These are phyloP conservation scores for Amiota communis DNA, from an alignment of 2,888 invertebrate genomes.

Conservation along the genomic window DNA sequence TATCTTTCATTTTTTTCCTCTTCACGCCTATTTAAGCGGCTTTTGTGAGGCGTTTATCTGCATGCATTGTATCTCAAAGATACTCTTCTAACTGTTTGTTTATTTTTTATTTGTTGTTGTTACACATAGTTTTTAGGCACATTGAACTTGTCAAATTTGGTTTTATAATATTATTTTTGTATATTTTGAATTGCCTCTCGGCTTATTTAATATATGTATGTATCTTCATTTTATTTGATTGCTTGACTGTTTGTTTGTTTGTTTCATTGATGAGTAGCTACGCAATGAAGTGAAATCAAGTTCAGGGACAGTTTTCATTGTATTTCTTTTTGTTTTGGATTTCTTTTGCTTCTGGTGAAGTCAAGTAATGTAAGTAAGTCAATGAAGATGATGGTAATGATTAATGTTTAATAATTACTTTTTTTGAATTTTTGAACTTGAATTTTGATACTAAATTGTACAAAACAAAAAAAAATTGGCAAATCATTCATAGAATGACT, in stretches of 20 bases:
- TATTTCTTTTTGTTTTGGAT: background rate
- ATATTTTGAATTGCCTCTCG: background rate
- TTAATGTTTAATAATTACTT: no score
- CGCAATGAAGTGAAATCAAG: slow-evolving; percentile 40
- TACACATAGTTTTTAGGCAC: slow-evolving; percentile 31
- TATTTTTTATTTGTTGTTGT: slow-evolving; percentile 14
- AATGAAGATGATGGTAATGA: slow-evolving; percentile 4
- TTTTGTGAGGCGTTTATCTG: background rate
- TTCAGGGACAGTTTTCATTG: slow-evolving; percentile 46
- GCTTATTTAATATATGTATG: slow-evolving; percentile 20
- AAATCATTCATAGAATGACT: no score
- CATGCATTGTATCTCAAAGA: slow-evolving; percentile 1
- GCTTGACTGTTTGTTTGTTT: slow-evolving; percentile 27
- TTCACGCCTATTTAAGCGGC: slow-evolving; percentile 4
- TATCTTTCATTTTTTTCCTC: background rate
- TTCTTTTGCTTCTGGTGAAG: slow-evolving; percentile 1
- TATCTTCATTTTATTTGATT: slow-evolving; percentile 27
- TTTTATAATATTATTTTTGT: no score
- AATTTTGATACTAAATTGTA: no score
- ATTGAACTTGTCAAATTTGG: slow-evolving; percentile 42
- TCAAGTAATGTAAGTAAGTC: background rate
- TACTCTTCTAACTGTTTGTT: slow-evolving; percentile 1
- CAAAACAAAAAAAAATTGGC: no score
- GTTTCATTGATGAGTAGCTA: slow-evolving; percentile 25
- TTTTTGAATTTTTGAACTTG: no score